Conservation (phyloP, 2,797 vertebrate species). For the Danio tinwini region DNA sequence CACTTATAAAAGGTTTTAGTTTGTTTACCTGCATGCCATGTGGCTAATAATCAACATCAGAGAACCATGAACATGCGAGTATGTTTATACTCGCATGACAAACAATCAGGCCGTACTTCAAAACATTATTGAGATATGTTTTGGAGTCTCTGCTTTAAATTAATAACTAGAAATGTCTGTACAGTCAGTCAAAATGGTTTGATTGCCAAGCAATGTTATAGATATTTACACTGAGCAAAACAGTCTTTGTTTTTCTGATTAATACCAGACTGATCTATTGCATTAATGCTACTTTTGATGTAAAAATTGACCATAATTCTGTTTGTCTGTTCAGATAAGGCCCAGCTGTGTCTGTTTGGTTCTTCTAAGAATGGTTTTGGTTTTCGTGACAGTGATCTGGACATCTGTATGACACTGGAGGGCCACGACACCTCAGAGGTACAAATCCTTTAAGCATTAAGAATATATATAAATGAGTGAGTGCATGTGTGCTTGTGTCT, state of each 20-base stretch:
- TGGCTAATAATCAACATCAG: background rate
- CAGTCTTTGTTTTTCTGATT: background rate
- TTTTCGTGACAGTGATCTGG: conserved; percentile 97
- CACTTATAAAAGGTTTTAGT: no score
- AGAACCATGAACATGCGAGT: background rate
- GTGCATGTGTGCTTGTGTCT: no score
- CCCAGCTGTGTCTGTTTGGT: conserved; percentile 95
- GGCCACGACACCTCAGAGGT: conserved; percentile 97
- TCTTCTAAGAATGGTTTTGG: conserved; percentile 99
- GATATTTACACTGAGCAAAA: no score
- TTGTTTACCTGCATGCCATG: background rate
- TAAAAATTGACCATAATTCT: conserved; percentile 8
- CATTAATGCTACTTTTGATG: background rate
- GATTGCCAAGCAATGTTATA: no score
- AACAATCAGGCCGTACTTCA: no score
- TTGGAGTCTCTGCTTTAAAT: no score
- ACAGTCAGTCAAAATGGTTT: no score
- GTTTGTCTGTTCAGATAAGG: conserved; percentile 82
- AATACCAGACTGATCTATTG: background rate
- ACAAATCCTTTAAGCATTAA: background rate
- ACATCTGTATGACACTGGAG: conserved; percentile 99
- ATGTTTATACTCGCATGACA: no score
- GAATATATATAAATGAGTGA: no score
- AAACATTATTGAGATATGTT: no score
- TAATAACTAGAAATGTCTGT: no score